A percentile compares a stretch with the other conserved stretches of the same genome.
phyloP scores from a whole-genome alignment of 2,797 vertebrate genomes.

The Nyctalus aviator region DNA sequence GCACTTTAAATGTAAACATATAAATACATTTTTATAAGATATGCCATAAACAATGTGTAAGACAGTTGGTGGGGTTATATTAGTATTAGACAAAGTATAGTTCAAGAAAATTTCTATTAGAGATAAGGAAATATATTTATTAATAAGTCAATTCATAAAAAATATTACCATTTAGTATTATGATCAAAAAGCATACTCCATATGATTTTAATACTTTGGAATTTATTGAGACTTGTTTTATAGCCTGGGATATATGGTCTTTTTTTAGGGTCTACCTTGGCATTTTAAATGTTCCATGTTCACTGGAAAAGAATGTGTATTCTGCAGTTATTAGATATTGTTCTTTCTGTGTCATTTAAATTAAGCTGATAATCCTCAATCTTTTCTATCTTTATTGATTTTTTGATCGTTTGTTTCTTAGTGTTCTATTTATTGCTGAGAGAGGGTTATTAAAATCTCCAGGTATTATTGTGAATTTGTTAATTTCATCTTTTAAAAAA shows the following conservation, averaged over 20 bases:
- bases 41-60: not conserved
- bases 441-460: not conserved
- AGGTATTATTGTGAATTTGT: not conserved
- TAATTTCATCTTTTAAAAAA: conserved; percentile 37
- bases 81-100: conserved; percentile 26
- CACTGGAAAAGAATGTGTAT: not conserved
- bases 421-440: not conserved
- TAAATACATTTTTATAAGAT: not conserved
- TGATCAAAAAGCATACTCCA: conserved; percentile 18
- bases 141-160: not conserved
- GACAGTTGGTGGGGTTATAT: not conserved
- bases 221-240: conserved; percentile 44
- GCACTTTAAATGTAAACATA: conserved; percentile 48
- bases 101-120: conserved; percentile 45
- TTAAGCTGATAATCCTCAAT: conserved; percentile 52
- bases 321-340: not conserved
- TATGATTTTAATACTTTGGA: conserved; percentile 31
- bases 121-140: conserved; percentile 18
- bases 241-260: not conserved
- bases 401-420: conserved; percentile 3
- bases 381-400: conserved; percentile 9
- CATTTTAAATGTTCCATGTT: not conserved
- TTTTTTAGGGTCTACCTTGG: not conserved
- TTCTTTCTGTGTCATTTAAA: conserved; percentile 52
- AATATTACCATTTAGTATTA: conserved; percentile 33